Percentiles rank a stretch among this genome's conserved stretches.
Conservation (phyloP, 2,888 invertebrate genomes). For the Metopia argyrocephala region DNA sequence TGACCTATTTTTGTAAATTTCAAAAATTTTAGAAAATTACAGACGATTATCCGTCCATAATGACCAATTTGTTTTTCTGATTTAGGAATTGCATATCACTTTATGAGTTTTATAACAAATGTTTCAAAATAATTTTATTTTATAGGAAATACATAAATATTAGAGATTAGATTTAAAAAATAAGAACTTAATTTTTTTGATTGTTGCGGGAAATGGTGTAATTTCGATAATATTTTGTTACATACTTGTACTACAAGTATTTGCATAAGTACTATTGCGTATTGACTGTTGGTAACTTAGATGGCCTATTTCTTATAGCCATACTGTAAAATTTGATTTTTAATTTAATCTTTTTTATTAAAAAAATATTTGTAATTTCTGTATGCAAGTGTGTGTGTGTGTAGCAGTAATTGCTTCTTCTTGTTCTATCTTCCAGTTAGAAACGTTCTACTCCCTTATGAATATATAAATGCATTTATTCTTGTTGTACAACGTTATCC, state of each 20-base stretch:
- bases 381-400: neutral
- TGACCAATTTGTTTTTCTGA: too few species aligned
- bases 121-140: too few species aligned
- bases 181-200: too few species aligned
- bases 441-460: neutral
- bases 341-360: constrained; percentile 44
- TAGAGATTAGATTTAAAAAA: too few species aligned
- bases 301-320: neutral
- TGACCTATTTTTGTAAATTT: too few species aligned
- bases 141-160: too few species aligned
- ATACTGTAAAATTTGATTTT: constrained; percentile 47
- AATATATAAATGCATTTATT: neutral
- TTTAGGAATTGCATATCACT: too few species aligned
- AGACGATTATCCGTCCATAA: too few species aligned
- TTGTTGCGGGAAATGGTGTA: constrained; percentile 27
- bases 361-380: constrained; percentile 30
- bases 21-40: too few species aligned
- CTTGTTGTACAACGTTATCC: neutral
- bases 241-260: constrained; percentile 1
- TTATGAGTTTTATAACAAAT: too few species aligned
- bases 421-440: neutral
- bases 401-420: neutral
- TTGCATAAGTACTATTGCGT: neutral
- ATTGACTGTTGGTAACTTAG: neutral
- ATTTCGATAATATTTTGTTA: constrained; percentile 3